phyloP scores from a whole-genome alignment of 2,888 invertebrate genomes.

The Euplagia quadripunctaria region DNA sequence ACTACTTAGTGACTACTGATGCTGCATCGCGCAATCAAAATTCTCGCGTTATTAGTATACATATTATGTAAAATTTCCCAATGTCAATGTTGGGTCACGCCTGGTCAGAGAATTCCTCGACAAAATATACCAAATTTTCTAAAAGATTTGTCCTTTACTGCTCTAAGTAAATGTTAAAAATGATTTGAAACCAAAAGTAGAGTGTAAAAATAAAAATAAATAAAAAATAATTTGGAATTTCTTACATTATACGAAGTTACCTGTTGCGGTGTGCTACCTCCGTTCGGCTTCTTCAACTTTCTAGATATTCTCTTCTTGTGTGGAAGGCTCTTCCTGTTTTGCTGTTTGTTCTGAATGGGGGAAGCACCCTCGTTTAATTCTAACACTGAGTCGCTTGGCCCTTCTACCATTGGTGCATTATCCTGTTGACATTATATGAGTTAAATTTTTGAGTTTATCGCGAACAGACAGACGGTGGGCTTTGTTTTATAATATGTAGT shows the following conservation, averaged over 20 bases:
- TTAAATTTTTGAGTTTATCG: not conserved
- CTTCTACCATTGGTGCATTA: constrained; percentile 57
- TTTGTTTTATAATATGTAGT: too few species aligned
- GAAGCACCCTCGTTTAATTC: constrained; percentile 66
- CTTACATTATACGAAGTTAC: constrained; percentile 51
- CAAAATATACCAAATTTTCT: too few species aligned
- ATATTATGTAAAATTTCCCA: not conserved
- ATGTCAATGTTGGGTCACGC: not conserved
- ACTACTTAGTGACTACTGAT: not conserved
- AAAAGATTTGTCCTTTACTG: too few species aligned
- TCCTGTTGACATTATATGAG: not conserved
- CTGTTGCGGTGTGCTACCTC: constrained; percentile 76
- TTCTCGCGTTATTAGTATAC: too few species aligned
- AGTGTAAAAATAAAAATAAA: not conserved
- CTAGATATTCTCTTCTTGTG: constrained; percentile 95
- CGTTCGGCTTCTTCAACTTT: constrained; percentile 86
- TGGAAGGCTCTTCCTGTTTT: constrained; percentile 91
- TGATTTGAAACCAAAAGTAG: not conserved
- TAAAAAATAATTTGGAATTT: constrained; percentile 5
- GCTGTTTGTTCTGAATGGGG: constrained; percentile 68
- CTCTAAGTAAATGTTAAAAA: too few species aligned
- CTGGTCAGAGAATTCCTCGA: too few species aligned
- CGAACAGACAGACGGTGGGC: too few species aligned
- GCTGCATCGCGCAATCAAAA: not conserved
- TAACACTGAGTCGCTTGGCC: constrained; percentile 65